Base-by-base conservation (phyloP, 2,113 vertebrate species). In the Upupa epops region DNA sequence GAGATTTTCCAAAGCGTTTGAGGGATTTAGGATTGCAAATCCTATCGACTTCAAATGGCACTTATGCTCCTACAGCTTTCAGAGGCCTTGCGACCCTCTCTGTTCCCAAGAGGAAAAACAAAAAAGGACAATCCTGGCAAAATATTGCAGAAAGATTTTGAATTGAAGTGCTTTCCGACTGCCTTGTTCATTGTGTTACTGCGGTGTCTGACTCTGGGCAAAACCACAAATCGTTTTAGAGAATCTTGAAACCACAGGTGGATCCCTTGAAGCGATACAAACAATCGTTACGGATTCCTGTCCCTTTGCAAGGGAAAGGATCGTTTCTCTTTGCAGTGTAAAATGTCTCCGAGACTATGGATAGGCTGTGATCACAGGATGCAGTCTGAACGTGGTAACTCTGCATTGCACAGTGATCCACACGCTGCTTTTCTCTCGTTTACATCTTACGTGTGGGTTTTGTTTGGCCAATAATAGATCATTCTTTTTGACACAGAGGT, bases 21-120 rank as follows among this genome's bases (percentile, higher is more conserved):
- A 55, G 48, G 60, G 90, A 92, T 93, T 94, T 95, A 63, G 83
- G 56, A 76, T 93, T 92, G 82, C 74, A 96, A 92, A 93, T 90
- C 64, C 85, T 79, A 34, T 69, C 85, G 82, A 85, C 74, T 93
- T 96, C 78, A 86, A 76, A 59, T 73, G 45, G 24, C 75, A 87
- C 66, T 87, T 73, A 6, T 5, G 12, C 25, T 90, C 63, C 59
- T 70, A 5, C 76, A 13, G 25, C 77, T 86, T 58, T 65, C 4
- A 8, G 52, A 56, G 32, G 55, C 70, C 73, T 79, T n/a, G 28
- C 51, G 77, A 82, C 73, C 55, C 48, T 89, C 55, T 73, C 22
- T 36, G 37, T 86, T 94, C 86, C 83, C 61, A 78, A 34, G 77
- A 90, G 80, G 60, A 31, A 84, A 78, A 90, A 71, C 45, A 78